These are phyloP conservation scores for Bombus pyrosoma DNA, from an alignment of 1,140 invertebrate species.

Conservation along the genomic window DNA sequence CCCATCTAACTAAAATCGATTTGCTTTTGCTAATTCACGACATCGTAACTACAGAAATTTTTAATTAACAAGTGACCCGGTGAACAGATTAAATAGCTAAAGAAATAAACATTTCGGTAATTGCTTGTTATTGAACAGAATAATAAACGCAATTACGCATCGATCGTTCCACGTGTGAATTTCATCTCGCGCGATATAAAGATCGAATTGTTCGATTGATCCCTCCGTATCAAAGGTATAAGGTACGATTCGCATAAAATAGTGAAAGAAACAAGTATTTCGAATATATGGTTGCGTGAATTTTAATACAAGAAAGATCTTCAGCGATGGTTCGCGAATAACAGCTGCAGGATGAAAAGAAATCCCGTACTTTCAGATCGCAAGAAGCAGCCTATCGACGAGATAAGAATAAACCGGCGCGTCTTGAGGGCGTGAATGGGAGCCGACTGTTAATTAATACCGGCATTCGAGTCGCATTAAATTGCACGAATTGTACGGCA, in stretches of 20 bases:
- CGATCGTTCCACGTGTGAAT: conserved; percentile 26
- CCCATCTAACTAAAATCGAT: too few relatives aligned
- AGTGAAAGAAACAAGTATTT: neutral
- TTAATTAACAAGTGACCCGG: too few relatives aligned
- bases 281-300: neutral
- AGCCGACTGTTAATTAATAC: conserved; percentile 71
- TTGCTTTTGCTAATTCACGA: too few relatives aligned
- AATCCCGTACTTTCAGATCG: conserved; percentile 8
- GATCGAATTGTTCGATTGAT: too few relatives aligned
- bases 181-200: neutral
- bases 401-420: conserved; percentile 50
- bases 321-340: neutral
- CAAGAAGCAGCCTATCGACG: conserved; percentile 19
- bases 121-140: conserved; percentile 65
- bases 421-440: conserved; percentile 56
- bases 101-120: too few relatives aligned
- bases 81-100: too few relatives aligned
- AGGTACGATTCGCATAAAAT: neutral
- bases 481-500: conserved; percentile 66
- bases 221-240: too few relatives aligned
- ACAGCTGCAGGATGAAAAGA: neutral
- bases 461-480: conserved; percentile 70
- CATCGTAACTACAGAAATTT: too few relatives aligned
- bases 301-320: neutral
- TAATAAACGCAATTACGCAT: conserved; percentile 73